Base-by-base conservation (phyloP, 2,888 invertebrate species). In the Prionchulus punctatus region DNA sequence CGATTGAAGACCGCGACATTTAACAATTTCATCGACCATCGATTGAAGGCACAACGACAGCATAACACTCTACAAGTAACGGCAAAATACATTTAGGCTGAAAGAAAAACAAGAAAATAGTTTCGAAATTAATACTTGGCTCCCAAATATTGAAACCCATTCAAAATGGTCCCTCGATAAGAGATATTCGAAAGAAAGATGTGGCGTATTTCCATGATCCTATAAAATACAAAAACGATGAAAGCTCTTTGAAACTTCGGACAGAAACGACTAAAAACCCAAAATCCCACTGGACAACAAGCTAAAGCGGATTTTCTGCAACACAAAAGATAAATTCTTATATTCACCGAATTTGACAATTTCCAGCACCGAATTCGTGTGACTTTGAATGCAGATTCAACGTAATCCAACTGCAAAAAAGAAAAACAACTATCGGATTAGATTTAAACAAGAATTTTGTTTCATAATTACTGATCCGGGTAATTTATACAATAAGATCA, bases 341-440 rank as follows among this genome's bases (percentile, higher is more conserved):
- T 36, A 7, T 30, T 23, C 25, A 49, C 55, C 21, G 31, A 4
- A 23, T 26, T 86, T 25, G 89, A 90, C 51, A 96, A 89, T 64
- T 94, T 80, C 96, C 96, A 98, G 67, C 92, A 92, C 58, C 89
- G 80, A 85, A 96, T 94, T 64, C 94, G 78, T 0, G 92, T 94
- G 43, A 94, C 89, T 73, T 88, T 86, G 72, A 90, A 94, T 66
- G 81, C 79, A 51, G 85, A 83, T 72, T 92, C 92, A 62, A 81
- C 80, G n/a, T 80, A 75, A 56, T 82, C 30, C 18, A 36, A 18
- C 7, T 7, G 36, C 36, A 36, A 36, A 36, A 36, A 36, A 18
- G 18, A 12, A 12, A 36, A 36, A 36, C 36, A 36, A 36, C 7
- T 18, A 12, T 36, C 36, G 18, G 36, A n/a, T n/a, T n/a, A n/a